Base-by-base conservation (phyloP, 2,113 vertebrate genomes). In the Pseudorasbora parva region DNA sequence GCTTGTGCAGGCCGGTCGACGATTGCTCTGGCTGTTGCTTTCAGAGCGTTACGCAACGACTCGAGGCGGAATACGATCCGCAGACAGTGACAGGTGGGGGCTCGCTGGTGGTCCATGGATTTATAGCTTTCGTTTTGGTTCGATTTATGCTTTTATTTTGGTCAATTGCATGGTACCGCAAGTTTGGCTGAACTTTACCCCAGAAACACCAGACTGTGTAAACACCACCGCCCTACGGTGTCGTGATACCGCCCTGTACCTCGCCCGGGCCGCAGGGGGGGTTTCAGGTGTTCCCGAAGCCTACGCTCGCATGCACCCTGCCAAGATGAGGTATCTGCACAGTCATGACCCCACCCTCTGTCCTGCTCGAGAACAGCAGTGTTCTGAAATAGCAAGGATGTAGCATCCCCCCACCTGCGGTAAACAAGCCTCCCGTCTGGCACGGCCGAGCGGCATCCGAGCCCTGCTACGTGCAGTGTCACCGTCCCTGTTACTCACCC, bases 371-470 rank as follows among this genome's bases (percentile, higher is more conserved):
- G n/a, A 45, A 25, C 76, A 82, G 86, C 75, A 84, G 89, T 87
- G 84, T 81, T 88, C 89, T 88, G 87, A 90, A 91, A 92, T 89
- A 91, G 91, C 88, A 87, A 41, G 84, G 87, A 87, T 89, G 57
- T 23, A 85, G 62, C 62, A 41, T 62, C 89, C 77, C 88, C 25
- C 49, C 83, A 83, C 83, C 87, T 82, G 87, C 82, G 84, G 89
- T 92, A 93, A 93, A 92, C 91, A 92, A 90, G 90, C 57, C 84
- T 60, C 88, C 84, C 87, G 86, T 83, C 85, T 87, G 54, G 85
- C 86, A 82, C 78, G 68, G 87, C 54, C 57, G 78, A 86, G 88
- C 83, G 90, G 89, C 90, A 89, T 87, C 74, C 14, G 60, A 78
- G 82, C 59, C 74, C 64, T 45, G 74, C 27, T 69, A 78, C 82